Evolutionary conservation across 23 tunicate genomes (phyloP).

Genomic region (Halocynthia roretzi): DNA sequence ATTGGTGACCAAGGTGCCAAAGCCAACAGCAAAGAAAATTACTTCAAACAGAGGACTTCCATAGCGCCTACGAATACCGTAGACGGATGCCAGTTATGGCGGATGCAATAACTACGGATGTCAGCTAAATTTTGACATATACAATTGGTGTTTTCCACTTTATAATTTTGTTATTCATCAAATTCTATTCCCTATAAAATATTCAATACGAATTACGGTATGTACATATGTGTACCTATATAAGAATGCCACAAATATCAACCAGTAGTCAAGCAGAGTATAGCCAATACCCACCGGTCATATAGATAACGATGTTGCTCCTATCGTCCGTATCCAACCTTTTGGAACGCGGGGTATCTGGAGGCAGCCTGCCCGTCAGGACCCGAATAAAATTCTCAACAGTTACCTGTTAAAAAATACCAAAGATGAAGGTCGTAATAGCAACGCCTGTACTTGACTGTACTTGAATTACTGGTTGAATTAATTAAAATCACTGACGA

Average conservation of each 20-base stretch:
- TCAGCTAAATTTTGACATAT: no score
- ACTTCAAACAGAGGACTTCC: no score
- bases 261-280: not conserved
- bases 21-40: not conserved
- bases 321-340: slow-evolving; percentile 68
- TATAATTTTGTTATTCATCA: no score
- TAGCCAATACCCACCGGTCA: slow-evolving; percentile 50
- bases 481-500: not conserved
- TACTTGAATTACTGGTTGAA: not conserved
- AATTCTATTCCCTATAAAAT: no score
- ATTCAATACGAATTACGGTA: no score
- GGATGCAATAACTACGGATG: no score
- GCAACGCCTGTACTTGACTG: not conserved
- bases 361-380: slow-evolving; percentile 69
- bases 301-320: slow-evolving; percentile 71
- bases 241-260: no score
- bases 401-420: slow-evolving; percentile 45
- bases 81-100: no score
- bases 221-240: no score
- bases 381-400: slow-evolving; percentile 88
- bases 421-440: not conserved
- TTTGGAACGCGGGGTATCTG: slow-evolving; percentile 76
- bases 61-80: no score
- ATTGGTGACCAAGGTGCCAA: slow-evolving; percentile 96
- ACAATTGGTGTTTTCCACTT: no score